These are phyloP conservation scores for Ormyrus nitidulus DNA, from an alignment of 2,888 invertebrate genomes.

Conservation along the genomic window DNA sequence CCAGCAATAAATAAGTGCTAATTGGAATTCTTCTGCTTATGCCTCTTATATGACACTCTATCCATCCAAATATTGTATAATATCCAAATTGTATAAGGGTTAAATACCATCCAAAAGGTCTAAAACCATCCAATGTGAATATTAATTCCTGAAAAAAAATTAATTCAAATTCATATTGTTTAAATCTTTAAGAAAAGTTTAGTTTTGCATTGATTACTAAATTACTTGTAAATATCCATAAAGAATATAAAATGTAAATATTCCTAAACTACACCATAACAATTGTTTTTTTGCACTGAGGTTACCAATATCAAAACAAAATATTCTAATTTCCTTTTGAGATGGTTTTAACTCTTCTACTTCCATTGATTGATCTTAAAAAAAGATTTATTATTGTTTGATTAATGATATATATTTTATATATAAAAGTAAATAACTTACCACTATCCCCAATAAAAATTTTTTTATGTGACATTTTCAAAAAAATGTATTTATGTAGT, in stretches of 20 bases:
- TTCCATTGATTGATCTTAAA: conserved; percentile 15
- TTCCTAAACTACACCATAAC: conserved; percentile 84
- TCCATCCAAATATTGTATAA: conserved; percentile 87
- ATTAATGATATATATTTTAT: background rate
- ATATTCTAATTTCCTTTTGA: conserved; percentile 77
- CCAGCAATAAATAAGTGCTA: conserved; percentile 87
- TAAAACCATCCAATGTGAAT: conserved; percentile 92
- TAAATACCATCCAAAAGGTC: conserved; percentile 93
- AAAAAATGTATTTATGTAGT: background rate
- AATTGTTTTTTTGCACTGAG: conserved; percentile 84
- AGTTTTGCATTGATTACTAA: background rate
- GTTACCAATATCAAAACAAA: conserved; percentile 85
- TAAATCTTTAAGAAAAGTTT: background rate
- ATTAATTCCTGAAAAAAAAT: conserved; percentile 84
- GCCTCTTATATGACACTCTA: conserved; percentile 82
- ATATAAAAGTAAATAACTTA: conserved; percentile 8
- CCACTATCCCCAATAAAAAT: conserved; percentile 28
- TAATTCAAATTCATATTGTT: background rate
- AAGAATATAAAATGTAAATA: conserved; percentile 91
- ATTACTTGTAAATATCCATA: conserved; percentile 90
- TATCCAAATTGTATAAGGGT: conserved; percentile 94
- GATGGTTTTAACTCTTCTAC: background rate
- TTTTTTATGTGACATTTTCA: conserved; percentile 46
- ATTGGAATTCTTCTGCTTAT: conserved; percentile 86
- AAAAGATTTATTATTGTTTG: background rate